Base-by-base conservation (phyloP, 2,797 vertebrate genomes). In the Petrocephalus schoutedeni region DNA sequence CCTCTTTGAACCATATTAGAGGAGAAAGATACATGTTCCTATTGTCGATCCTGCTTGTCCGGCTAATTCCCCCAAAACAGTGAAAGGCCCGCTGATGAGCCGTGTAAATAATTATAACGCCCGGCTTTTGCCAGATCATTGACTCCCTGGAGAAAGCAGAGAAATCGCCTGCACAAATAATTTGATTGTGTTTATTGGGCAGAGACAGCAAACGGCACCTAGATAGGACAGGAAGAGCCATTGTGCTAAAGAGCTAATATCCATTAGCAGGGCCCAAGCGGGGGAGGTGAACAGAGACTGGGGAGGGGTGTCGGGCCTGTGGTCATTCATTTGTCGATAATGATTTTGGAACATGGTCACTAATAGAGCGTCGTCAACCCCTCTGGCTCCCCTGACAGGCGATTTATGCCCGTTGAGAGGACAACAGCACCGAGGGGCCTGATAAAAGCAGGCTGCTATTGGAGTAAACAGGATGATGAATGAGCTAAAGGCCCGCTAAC, bases 381-480 rank as follows among this genome's bases (percentile, higher is more conserved):
- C 93, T 94, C 96, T 94, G 93, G 93, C 93, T 71, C 74, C 41
- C 92, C 90, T 96, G 96, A 95, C 95, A 94, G 94, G 96, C 98
- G 98, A 99, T 99, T 99, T 98, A 99, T 99, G 96, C 96, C 95
- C 94, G 90, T 93, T 94, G 94, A 94, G 96, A 97, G 96, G 97
- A 98, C 97, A 98, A 97, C 96, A 96, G 97, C 96, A 96, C 96
- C 94, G 94, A 96, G 95, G 96, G 95, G 95, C 94, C 96, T 97
- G 98, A 99, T 98, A 98, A 99, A 99, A 97, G 97, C 95, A 97
- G 95, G 95, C 96, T 96, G 96, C 96, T 96, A 98, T 98, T 97
- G 97, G 97, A 99, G 96, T 95, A 97, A 98, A 96, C 98, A 98
- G 98, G 94, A 98, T 98, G 98, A 99, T 99, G 96, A 98, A 99